phyloP scores from a whole-genome alignment of 1,140 invertebrate genomes.

The Heliconius hewitsoni region DNA sequence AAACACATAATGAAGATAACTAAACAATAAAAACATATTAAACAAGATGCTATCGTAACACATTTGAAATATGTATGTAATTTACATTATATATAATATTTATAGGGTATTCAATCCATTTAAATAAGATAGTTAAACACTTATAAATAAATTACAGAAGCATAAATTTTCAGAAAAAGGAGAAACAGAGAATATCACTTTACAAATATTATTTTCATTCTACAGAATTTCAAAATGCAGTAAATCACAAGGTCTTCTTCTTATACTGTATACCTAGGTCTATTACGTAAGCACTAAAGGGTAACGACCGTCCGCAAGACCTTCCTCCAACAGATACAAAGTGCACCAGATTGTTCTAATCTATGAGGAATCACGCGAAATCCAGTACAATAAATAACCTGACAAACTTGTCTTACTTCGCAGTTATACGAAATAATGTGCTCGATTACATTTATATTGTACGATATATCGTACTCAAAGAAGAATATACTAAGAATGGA shows the following conservation, averaged over 20 bases:
- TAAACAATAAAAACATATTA: no score
- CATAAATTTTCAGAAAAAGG: no score
- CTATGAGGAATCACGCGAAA: slow-evolving; percentile 43
- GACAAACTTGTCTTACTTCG: slow-evolving; percentile 46
- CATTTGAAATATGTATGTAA: no score
- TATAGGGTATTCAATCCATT: no score
- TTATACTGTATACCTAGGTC: neutral
- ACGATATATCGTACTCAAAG: slow-evolving; percentile 27
- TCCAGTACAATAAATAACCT: slow-evolving; percentile 48
- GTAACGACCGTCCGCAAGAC: slow-evolving; percentile 31
- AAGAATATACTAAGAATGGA: neutral
- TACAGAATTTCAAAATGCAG: neutral
- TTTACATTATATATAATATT: no score
- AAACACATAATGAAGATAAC: no score
- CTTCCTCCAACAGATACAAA: slow-evolving; percentile 22
- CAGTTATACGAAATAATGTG: slow-evolving; percentile 38
- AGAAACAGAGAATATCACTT: no score
- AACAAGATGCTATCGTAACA: no score
- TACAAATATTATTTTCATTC: no score
- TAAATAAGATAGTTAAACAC: no score
- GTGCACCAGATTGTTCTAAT: slow-evolving; percentile 40
- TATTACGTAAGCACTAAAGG: slow-evolving; percentile 8
- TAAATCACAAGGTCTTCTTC: neutral
- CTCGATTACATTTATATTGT: slow-evolving; percentile 17
- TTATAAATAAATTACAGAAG: no score